These are phyloP conservation scores for Malurus leucopterus DNA, from an alignment of 2,797 vertebrate genomes.

Conservation along the genomic window DNA sequence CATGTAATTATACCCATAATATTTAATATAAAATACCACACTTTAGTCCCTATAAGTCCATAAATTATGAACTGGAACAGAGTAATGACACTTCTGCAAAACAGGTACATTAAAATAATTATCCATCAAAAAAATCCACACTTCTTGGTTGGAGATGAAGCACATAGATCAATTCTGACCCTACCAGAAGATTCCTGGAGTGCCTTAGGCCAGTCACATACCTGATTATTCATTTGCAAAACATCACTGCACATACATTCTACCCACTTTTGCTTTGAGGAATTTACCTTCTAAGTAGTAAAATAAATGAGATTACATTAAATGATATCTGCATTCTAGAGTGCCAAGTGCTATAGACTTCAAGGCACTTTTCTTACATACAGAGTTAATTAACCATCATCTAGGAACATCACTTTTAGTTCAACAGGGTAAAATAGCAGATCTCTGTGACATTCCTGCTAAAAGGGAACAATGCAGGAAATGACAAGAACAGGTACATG, in stretches of 20 bases:
- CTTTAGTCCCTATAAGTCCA: background rate
- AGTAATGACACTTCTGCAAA: background rate
- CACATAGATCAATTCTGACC: background rate
- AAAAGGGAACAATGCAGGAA: background rate
- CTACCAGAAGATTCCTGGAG: background rate
- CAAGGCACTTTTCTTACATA: background rate
- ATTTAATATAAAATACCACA: background rate
- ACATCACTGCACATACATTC: background rate
- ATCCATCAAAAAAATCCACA: background rate
- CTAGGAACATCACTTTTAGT: background rate
- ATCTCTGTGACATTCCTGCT: background rate
- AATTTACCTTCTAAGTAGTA: background rate
- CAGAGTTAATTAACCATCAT: background rate
- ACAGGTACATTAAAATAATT: background rate
- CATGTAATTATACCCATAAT: background rate
- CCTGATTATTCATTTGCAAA: background rate
- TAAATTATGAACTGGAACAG: background rate
- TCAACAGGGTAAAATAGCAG: background rate
- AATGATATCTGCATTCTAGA: background rate
- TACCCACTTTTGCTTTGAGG: background rate
- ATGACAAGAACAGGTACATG: background rate
- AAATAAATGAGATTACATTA: background rate
- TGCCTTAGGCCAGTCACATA: background rate
- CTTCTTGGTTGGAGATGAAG: background rate
- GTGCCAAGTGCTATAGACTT: background rate